phyloP scores from a whole-genome alignment of 2,888 invertebrate genomes.

The Aphodius sticticus region DNA sequence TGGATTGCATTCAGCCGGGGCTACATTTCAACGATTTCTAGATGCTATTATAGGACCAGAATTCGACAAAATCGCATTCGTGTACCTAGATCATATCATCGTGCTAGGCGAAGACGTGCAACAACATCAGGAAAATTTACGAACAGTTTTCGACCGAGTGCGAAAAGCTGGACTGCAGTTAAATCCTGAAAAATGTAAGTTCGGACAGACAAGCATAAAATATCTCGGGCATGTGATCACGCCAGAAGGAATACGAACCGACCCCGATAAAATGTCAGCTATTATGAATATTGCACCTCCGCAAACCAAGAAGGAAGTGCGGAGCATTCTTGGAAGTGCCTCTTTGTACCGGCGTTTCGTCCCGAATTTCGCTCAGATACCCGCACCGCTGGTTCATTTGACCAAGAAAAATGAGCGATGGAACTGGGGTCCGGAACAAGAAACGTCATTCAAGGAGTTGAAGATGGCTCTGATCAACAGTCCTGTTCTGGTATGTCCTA shows the following conservation, averaged over 20 bases:
- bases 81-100: background rate
- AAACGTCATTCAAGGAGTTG: conserved; percentile 39
- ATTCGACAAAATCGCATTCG: conserved; percentile 39
- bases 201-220: too few species aligned
- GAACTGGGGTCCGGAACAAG: conserved; percentile 39
- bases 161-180: too few species aligned
- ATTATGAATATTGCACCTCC: conserved; percentile 5
- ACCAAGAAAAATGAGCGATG: conserved; percentile 40
- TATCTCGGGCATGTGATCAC: too few species aligned
- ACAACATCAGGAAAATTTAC: too few species aligned
- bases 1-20: conserved; percentile 43
- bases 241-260: too few species aligned
- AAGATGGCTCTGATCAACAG: conserved; percentile 34
- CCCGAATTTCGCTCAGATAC: conserved; percentile 29
- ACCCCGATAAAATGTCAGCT: too few species aligned
- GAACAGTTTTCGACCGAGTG: too few species aligned
- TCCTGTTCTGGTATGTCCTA: conserved; percentile 39
- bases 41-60: conserved; percentile 44
- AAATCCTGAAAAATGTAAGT: too few species aligned
- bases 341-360: conserved; percentile 42
- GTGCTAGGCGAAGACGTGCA: too few species aligned
- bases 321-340: conserved; percentile 44
- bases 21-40: conserved; percentile 29
- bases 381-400: conserved; percentile 34
- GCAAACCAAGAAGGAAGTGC: conserved; percentile 39